Base-by-base conservation (phyloP, 1,140 invertebrate species). In the Drosophila serrata region DNA sequence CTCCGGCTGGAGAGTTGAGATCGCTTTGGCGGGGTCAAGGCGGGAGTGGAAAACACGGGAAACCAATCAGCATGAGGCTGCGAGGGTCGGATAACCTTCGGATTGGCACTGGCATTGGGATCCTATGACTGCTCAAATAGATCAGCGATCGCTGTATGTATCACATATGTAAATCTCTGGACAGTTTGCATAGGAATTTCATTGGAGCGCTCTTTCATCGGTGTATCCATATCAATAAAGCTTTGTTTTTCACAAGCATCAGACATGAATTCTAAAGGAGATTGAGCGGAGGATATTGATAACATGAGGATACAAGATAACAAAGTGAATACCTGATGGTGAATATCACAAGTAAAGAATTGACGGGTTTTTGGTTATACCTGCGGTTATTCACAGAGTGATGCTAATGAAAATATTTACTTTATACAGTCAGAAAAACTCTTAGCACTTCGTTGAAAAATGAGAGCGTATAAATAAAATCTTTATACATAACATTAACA, bases 91-190 rank as follows among this genome's bases (percentile, higher is more conserved):
- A 48, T 58, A 72, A 72, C 65, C 69, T 72, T 70, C 51, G 42
- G 15, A 33, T 58, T 70, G 64, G 40, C 24, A 15, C 31, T 53
- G 39, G 31, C 33, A 58, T 9, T 31, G 27, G 37, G 56, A 17
- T 61, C 61, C 61, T 69, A 55, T 45, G 62, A 37, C 67, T 24
- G 37, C 51, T 72, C 61, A 49, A 35, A 51, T 65, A 65, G 64
- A 67, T 67, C 42, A 39, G 62, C 64, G 48, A 64, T 46, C 59
- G 60, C 42, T 37, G 63, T 48, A 5, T 62, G 33, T 67, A 67
- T 67, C 59, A 12, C 42, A 48, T 67, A 65, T 48, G 60, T 37
- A 67, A 48, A 64, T 64, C 61, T 61, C 17, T 22, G 11, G 35
- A 4, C 35, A 27, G 60, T n/a, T 63, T 40, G 37, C 61, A 61